Conservation (phyloP, 2,113 vertebrate species). For the Mionectes macconnelli region DNA sequence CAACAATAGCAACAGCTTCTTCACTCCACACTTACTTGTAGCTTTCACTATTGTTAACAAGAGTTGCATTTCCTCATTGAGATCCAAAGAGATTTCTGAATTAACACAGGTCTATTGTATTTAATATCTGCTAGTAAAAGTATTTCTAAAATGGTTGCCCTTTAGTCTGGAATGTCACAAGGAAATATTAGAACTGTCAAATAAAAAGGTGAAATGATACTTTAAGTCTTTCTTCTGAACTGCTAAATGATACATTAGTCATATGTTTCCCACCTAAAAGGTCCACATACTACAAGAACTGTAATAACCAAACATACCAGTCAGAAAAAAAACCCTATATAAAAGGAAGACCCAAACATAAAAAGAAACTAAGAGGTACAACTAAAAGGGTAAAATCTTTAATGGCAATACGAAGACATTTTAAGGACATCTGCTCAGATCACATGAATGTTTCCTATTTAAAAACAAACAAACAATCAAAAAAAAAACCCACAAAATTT, state of each 20-base stretch:
- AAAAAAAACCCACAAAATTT: not conserved
- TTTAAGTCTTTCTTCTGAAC: not conserved
- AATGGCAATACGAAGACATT: not conserved
- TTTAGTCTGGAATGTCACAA: not conserved
- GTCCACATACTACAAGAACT: not conserved
- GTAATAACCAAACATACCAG: not conserved
- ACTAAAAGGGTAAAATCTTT: not conserved
- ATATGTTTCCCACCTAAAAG: not conserved
- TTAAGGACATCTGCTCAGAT: not conserved
- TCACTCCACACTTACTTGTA: not conserved
- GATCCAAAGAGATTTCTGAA: not conserved
- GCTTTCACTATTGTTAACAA: not conserved
- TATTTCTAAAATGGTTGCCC: not conserved
- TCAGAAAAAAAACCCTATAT: not conserved
- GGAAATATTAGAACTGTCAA: not conserved
- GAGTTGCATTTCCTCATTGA: not conserved
- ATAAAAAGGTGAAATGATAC: constrained; percentile 14
- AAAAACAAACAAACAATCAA: too few relatives aligned
- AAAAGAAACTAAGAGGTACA: not conserved
- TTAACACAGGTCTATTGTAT: not conserved
- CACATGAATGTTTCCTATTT: not conserved
- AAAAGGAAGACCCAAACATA: not conserved
- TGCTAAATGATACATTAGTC: not conserved
- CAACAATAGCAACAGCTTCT: not conserved
- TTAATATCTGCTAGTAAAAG: not conserved